These are phyloP conservation scores for Archaeoteleia sp. DNA, from an alignment of 2,888 invertebrate species.

Conservation along the genomic window DNA sequence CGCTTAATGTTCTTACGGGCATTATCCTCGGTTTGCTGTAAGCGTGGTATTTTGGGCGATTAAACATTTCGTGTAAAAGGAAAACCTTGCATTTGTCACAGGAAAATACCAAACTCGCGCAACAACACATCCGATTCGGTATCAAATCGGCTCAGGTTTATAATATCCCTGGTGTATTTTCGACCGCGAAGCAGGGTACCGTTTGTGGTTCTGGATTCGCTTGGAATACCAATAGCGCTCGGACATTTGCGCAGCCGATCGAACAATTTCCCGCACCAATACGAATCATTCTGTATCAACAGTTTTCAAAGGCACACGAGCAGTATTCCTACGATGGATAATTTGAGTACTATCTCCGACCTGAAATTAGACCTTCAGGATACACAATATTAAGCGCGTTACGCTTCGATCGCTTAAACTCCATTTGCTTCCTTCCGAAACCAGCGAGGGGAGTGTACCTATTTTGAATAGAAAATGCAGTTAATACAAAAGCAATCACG, in stretches of 20 bases:
- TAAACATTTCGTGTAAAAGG: background rate
- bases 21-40: too few species aligned
- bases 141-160: conserved; percentile 52
- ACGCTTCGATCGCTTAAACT: conserved; percentile 28
- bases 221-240: conserved; percentile 34
- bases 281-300: conserved; percentile 41
- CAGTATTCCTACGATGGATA: conserved; percentile 42
- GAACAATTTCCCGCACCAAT: conserved; percentile 51
- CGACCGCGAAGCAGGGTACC: conserved; percentile 39
- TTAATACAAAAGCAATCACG: too few species aligned
- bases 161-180: conserved; percentile 50
- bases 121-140: conserved; percentile 35
- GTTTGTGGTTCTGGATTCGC: conserved; percentile 44
- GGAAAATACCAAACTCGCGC: conserved; percentile 18
- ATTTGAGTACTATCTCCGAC: conserved; percentile 43
- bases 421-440: conserved; percentile 22
- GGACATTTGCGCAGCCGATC: conserved; percentile 47
- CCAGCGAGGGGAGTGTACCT: conserved; percentile 5
- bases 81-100: background rate
- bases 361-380: conserved; percentile 47
- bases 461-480: conserved; percentile 6
- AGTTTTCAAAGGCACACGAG: conserved; percentile 44
- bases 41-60: too few species aligned
- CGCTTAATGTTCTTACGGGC: too few species aligned
- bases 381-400: conserved; percentile 45